Evolutionary conservation across 2,113 vertebrate genomes (phyloP).

Genomic region (Naja naja): DNA sequence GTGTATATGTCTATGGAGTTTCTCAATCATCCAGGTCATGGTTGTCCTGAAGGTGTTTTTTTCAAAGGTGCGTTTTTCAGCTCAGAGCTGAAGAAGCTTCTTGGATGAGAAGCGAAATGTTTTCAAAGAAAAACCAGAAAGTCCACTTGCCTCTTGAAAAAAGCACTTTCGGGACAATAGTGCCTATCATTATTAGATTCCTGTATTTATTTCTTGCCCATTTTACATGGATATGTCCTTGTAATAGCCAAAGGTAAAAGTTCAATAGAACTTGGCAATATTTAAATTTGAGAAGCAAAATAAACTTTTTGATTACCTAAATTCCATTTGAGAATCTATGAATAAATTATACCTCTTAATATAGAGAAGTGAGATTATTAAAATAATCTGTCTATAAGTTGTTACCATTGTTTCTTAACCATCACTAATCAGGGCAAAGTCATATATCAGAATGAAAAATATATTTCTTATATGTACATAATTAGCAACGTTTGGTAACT

Average conservation of each 20-base stretch:
- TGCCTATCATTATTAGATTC: not conserved
- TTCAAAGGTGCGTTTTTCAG: too few species aligned
- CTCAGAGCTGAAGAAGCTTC: too few species aligned
- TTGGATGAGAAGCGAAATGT: too few species aligned
- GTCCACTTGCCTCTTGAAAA: too few species aligned
- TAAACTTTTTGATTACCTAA: not conserved
- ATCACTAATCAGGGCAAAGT: not conserved
- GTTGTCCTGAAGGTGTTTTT: too few species aligned
- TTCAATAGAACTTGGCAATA: not conserved
- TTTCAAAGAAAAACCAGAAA: too few species aligned
- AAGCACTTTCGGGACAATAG: not conserved
- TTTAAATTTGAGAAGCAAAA: not conserved
- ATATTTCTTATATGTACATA: not conserved
- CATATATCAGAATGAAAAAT: not conserved
- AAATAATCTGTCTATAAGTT: not conserved
- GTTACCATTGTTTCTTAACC: not conserved
- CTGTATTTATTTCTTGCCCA: not conserved
- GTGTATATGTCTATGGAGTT: not conserved
- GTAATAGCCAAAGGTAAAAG: not conserved
- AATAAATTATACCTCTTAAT: not conserved
- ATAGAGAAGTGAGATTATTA: not conserved
- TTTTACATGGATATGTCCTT: not conserved
- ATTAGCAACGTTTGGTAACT: not conserved
- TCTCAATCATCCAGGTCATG: too few species aligned
- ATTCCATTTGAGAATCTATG: not conserved